These are phyloP conservation scores for Silurus asotus DNA, from an alignment of 2,113 vertebrate genomes.

Conservation along the genomic window DNA sequence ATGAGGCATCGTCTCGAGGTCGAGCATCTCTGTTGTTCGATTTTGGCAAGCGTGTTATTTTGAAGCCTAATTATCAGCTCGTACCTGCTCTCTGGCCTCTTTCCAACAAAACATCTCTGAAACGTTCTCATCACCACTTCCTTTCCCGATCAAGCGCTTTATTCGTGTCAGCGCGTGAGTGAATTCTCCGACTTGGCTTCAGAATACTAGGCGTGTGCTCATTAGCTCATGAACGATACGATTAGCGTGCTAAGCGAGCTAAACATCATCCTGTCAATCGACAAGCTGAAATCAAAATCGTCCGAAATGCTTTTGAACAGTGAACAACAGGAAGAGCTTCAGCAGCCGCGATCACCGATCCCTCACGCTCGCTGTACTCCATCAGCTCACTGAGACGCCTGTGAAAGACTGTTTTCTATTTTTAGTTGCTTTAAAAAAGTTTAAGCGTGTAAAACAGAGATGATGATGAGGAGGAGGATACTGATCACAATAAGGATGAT, in stretches of 20 bases:
- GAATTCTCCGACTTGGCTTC: background rate
- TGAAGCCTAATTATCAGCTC: constrained; percentile 3
- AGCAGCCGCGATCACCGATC: too few species aligned
- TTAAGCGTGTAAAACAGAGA: too few species aligned
- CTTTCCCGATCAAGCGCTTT: background rate
- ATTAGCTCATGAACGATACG: background rate
- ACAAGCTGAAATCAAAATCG: too few species aligned
- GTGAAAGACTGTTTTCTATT: too few species aligned
- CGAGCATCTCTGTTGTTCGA: background rate
- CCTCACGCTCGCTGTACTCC: too few species aligned
- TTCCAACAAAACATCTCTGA: constrained; percentile 7
- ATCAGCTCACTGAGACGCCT: too few species aligned
- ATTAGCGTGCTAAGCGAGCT: background rate
- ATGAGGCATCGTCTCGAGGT: background rate
- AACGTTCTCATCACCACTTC: background rate
- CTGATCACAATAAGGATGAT: too few species aligned
- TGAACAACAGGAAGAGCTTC: too few species aligned
- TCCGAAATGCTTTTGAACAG: too few species aligned
- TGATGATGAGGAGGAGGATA: too few species aligned
- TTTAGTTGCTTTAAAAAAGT: too few species aligned
- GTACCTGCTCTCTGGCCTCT: background rate
- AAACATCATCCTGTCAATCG: background rate
- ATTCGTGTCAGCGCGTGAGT: background rate
- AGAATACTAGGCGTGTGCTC: background rate
- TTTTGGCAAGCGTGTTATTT: background rate